Evolutionary conservation across 2,113 vertebrate genomes (phyloP).

Genomic region (Cebidichthys violaceus): DNA sequence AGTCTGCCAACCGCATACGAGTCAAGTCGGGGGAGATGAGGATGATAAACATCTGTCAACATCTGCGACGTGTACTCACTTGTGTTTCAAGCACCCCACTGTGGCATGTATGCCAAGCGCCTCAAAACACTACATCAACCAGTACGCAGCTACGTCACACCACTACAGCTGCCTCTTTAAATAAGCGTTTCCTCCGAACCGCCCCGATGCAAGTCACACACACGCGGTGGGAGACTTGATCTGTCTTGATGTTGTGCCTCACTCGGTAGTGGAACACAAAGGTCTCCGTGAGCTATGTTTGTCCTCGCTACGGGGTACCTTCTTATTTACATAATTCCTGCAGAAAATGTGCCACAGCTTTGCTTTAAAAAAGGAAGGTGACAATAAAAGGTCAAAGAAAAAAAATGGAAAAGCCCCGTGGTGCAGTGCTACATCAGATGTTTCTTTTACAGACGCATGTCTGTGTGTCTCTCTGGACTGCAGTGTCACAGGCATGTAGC

Average conservation of each 20-base stretch:
- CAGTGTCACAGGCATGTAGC: neutral
- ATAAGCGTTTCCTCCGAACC: constrained; percentile 5
- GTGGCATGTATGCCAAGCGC: neutral
- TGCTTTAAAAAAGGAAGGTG: constrained; percentile 19
- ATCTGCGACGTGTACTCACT: constrained; percentile 12
- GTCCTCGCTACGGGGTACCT: constrained; percentile 32
- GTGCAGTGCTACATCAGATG: neutral
- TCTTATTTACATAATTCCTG: constrained; percentile 47
- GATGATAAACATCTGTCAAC: constrained; percentile 38
- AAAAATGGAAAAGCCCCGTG: neutral
- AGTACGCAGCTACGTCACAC: neutral
- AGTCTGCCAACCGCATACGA: constrained; percentile 8
- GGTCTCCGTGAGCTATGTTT: constrained; percentile 47
- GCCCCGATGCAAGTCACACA: constrained; percentile 13
- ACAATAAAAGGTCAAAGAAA: constrained; percentile 26
- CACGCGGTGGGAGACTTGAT: constrained; percentile 21
- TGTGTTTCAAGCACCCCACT: constrained; percentile 11
- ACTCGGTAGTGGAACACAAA: constrained; percentile 22
- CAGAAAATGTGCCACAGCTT: constrained; percentile 17
- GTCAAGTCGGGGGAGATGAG: neutral
- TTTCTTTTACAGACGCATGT: neutral
- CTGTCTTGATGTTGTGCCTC: constrained; percentile 28
- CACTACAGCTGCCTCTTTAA: constrained; percentile 13
- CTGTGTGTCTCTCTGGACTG: constrained; percentile 14
- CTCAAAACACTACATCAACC: constrained; percentile 5